Evolutionary conservation across 2,888 invertebrate species (phyloP), one percentile per base, ranked within the genome.

Genomic region (Chrysopilus asiliformis): DNA sequence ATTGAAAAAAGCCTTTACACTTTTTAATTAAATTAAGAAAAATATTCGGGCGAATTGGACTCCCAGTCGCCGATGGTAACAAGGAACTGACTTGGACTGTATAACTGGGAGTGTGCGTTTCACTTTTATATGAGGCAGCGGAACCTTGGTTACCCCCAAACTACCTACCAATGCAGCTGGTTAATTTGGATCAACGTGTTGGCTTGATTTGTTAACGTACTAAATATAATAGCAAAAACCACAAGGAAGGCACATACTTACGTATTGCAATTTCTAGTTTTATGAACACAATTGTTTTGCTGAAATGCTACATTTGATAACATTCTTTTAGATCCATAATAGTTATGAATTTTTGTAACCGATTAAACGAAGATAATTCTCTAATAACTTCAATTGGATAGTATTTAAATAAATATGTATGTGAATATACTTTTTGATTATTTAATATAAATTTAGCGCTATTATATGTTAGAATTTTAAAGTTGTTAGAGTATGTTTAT

Each of bases 51-150:
- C 16, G 29, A 13, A 32, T 14, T 36, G 3, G 10, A 29, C 32
- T 36, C 31, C 27, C 32, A 39, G 39, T 32, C 36, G 36, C 44
- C 36, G 41, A 30, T 38, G 38, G 40, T 43, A 43, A 38, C 40
- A 41, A 44, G 41, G 40, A 44, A 44, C 43, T 44, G 43, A 43
- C 33, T 43, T 35, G 31, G 25, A 42, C 40, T 42, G 42, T 36
- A 25, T 36, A 33, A 33, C 27, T 44, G 34, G 42, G 36, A 41
- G 25, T 39, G 25, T 20, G 32, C 32, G 30, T 33, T 40, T 44
- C 38, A 42, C 43, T 45, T 45, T 45, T 45, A 46, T 44, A 46
- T 42, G 42, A 44, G 41, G 32, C 36, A 28, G 14, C 25, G 38
- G 38, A 45, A 42, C 45, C 43, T 45, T 43, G 45, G 22, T 10